Evolutionary conservation across 2,113 vertebrate species (phyloP), one percentile per base, ranked within the genome.

Genomic region (Tichodroma muraria): DNA sequence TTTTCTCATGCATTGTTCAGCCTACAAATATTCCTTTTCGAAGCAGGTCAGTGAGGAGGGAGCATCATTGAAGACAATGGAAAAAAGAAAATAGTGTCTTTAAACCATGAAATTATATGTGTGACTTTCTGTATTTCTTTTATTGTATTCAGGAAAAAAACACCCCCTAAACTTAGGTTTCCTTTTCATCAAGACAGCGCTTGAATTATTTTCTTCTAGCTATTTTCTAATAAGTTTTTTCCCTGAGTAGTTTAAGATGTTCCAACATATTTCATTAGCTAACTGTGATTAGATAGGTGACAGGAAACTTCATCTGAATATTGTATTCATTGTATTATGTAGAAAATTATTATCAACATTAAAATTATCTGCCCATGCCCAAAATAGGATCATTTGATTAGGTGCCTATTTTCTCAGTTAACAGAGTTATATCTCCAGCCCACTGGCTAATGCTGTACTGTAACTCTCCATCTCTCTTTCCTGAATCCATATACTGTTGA

Each of bases 141-240:
- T 53, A 5, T 11, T 63, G 11, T 31, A 50, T 40, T n/a, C 57
- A 54, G 15, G 47, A 11, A 35, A 69, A 68, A 42, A 1, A 0
- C 8, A 13, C 6, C 2, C 0, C 20, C 10, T 56, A n/a, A 71
- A 24, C 3, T 61, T 19, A 33, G 2, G 0, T 37, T 59, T 68
- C 14, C 17, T 64, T 68, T 80, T 23, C 11, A 37, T 71, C 13
- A 79, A 63, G 28, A 42, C 12, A 68, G 6, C 63, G 22, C 2
- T 59, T 40, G 12, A 44, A 44, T 66, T 80, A 25, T 57, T 87
- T 66, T 53, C 31, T 44, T 49, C 5, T 47, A 61, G 3, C 5
- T 66, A 22, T 75, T 73, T 78, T 38, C 21, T 56, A 40, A 4
- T 6, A 31, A 11, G 2, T 4, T 70, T 73, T 66, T 56, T 49